Conservation (phyloP, 2,888 invertebrate genomes). For the Prionchulus punctatus region DNA sequence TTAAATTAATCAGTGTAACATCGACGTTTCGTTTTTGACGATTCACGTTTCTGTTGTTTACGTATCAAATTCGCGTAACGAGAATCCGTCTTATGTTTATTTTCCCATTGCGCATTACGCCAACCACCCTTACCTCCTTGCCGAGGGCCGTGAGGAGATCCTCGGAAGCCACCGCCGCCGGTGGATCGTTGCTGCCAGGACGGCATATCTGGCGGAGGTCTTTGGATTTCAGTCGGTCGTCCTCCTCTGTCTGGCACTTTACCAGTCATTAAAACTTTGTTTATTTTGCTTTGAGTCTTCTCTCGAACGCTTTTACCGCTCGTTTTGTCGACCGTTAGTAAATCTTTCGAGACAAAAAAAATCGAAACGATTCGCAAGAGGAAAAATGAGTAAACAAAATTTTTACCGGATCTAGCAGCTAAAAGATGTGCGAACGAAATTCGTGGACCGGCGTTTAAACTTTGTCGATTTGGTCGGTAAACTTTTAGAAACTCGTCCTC, state of each 20-base stretch:
- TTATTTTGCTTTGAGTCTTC: constrained; percentile 64
- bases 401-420: constrained; percentile 54
- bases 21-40: too few relatives aligned
- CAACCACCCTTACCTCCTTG: constrained; percentile 1
- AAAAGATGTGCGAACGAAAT: constrained; percentile 60
- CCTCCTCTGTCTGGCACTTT: constrained; percentile 88
- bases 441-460: constrained; percentile 44
- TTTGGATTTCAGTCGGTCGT: constrained; percentile 68
- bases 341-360: constrained; percentile 34
- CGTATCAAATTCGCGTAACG: too few relatives aligned
- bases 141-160: background rate
- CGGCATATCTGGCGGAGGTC: constrained; percentile 93
- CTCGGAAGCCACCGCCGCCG: background rate
- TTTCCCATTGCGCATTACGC: too few relatives aligned
- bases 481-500: constrained; percentile 51
- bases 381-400: background rate
- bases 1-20: too few relatives aligned
- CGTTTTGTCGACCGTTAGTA: constrained; percentile 77
- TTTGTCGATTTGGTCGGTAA: constrained; percentile 42
- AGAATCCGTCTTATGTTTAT: too few relatives aligned
- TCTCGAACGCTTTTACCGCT: constrained; percentile 67
- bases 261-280: constrained; percentile 67
- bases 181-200: constrained; percentile 57
- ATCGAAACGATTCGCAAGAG: background rate
- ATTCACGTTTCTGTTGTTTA: too few relatives aligned